These are phyloP conservation scores for Aphis craccivora DNA, from an alignment of 1,140 invertebrate genomes.

Conservation along the genomic window DNA sequence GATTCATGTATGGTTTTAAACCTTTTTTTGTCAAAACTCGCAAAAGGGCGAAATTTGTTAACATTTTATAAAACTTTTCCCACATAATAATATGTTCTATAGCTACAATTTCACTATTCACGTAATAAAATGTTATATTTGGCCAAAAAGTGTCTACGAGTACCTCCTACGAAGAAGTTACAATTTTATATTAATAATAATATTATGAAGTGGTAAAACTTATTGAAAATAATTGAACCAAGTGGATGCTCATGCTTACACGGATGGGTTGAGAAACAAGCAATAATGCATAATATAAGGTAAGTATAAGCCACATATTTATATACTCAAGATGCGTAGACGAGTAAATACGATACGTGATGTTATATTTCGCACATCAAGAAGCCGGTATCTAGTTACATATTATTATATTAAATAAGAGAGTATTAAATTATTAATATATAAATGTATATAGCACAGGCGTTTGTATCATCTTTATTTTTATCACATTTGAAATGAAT, in stretches of 20 bases:
- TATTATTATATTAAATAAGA: conserved; percentile 5
- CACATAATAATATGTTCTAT: not conserved
- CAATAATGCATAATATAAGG: not conserved
- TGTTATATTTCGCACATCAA: not conserved
- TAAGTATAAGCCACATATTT: not conserved
- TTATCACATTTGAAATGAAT: too few species aligned
- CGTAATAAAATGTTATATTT: not conserved
- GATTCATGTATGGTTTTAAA: too few species aligned
- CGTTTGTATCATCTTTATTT: not conserved
- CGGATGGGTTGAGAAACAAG: not conserved
- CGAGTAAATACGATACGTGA: not conserved
- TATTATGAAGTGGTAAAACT: not conserved
- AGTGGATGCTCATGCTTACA: not conserved
- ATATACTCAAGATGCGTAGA: not conserved
- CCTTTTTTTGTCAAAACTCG: too few species aligned
- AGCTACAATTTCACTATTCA: not conserved
- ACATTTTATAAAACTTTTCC: not conserved
- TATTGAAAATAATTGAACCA: not conserved
- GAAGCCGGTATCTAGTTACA: not conserved
- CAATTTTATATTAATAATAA: not conserved
- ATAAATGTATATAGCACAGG: not conserved
- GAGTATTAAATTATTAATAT: conserved; percentile 1
- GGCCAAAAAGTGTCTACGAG: not conserved
- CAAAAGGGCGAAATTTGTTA: fast-evolving
- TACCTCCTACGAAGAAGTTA: not conserved